Conservation (phyloP, 2,113 vertebrate genomes). For the Coracopsis vasa region DNA sequence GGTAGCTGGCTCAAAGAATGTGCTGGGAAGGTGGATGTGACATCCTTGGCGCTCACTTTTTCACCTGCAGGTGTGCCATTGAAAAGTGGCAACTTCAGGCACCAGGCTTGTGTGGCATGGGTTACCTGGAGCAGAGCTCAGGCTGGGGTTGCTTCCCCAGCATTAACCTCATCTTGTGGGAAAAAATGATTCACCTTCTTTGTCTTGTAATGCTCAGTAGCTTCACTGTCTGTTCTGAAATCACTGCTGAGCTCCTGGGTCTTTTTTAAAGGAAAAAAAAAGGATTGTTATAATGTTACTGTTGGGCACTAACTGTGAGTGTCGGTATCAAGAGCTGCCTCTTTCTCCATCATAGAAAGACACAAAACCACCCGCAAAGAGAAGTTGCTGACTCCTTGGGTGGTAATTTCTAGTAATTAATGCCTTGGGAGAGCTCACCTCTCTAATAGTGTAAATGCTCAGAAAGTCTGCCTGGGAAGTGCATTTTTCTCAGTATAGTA, state of each 20-base stretch:
- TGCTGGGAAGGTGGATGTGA: neutral
- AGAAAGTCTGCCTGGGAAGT: neutral
- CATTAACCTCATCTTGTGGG: accelerated
- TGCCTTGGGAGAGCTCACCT: conserved; percentile 66
- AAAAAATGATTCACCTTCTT: neutral
- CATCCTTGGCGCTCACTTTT: neutral
- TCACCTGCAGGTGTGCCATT: accelerated
- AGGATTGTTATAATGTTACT: neutral
- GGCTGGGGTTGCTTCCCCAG: neutral
- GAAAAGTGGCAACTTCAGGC: neutral
- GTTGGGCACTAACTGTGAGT: neutral
- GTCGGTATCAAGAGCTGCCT: neutral
- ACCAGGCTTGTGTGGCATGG: neutral
- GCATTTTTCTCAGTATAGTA: neutral
- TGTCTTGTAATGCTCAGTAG: too few relatives aligned
- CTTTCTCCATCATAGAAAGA: neutral
- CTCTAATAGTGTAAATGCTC: neutral
- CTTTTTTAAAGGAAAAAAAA: neutral
- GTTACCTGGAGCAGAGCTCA: neutral
- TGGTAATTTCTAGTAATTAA: conserved; percentile 78
- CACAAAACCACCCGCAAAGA: conserved; percentile 30
- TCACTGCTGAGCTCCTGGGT: neutral
- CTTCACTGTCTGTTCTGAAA: neutral
- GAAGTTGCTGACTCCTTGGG: conserved; percentile 8
- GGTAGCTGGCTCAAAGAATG: neutral